Evolutionary conservation across 2,888 invertebrate genomes (phyloP).

Genomic region (Agonum fuliginosum): DNA sequence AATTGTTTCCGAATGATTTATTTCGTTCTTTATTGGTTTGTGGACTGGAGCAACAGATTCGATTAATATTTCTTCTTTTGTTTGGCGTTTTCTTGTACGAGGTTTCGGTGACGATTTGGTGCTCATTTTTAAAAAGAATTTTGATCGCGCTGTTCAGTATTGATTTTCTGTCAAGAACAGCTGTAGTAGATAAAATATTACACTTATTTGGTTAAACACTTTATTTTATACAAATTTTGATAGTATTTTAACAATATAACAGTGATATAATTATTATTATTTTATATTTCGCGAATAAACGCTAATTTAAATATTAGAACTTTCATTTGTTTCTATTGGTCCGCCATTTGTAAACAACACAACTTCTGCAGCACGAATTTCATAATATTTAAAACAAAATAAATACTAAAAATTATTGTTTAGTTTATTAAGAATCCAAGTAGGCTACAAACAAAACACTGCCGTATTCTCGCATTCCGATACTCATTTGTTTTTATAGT

Average conservation of each 20-base stretch:
- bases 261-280: not conserved
- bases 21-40: constrained; percentile 65
- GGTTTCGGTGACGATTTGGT: constrained; percentile 67
- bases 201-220: not conserved
- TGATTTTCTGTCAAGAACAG: constrained; percentile 48
- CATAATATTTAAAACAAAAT: not conserved
- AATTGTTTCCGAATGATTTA: constrained; percentile 62
- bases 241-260: not conserved
- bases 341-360: constrained; percentile 33
- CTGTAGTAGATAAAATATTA: not conserved
- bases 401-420: no score
- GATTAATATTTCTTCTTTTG: constrained; percentile 70
- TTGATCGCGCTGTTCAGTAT: constrained; percentile 41
- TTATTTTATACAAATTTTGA: not conserved
- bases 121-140: constrained; percentile 63
- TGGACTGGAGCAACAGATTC: constrained; percentile 72
- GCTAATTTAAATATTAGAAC: not conserved
- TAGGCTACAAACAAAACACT: no score
- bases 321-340: not conserved
- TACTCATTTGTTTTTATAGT: no score
- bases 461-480: no score
- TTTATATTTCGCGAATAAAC: not conserved
- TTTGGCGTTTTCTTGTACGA: constrained; percentile 67
- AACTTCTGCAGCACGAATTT: not conserved
- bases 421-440: no score